Percentiles rank a stretch among this genome's conserved stretches.
Evolutionary conservation across 2,113 vertebrate genomes (phyloP).

Genomic region (Osmerus eperlanus): DNA sequence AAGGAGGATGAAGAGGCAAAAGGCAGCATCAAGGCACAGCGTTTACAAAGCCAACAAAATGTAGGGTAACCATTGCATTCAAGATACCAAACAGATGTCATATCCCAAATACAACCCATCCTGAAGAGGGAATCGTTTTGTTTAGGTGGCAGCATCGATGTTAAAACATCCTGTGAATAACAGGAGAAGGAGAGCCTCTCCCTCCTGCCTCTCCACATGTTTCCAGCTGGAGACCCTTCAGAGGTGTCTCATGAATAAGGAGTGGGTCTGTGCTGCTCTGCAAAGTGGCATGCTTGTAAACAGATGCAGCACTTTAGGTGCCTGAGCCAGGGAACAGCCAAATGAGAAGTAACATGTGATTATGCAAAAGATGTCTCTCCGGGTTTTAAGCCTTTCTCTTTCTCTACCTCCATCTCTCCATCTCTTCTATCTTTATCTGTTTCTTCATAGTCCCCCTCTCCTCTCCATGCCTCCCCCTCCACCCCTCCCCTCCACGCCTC

Average conservation of each 20-base stretch:
- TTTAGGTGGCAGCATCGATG: neutral
- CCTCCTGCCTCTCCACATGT: neutral
- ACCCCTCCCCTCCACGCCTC: neutral
- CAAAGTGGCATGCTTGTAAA: conserved; percentile 16
- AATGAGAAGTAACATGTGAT: conserved; percentile 11
- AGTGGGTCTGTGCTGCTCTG: conserved; percentile 11
- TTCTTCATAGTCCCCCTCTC: neutral
- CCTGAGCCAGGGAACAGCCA: conserved; percentile 6
- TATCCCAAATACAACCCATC: neutral
- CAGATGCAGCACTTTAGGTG: conserved; percentile 9
- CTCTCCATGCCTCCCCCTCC: neutral
- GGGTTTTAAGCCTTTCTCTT: conserved; percentile 8
- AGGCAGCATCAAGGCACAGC: neutral
- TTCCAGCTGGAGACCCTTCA: conserved; percentile 4
- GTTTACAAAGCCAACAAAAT: neutral
- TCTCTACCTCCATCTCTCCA: neutral
- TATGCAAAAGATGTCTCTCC: conserved; percentile 7
- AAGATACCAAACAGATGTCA: conserved; percentile 6
- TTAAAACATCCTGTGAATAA: conserved; percentile 4
- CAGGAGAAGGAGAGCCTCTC: neutral
- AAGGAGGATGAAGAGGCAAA: neutral
- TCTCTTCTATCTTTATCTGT: conserved; percentile 18
- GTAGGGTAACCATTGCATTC: neutral
- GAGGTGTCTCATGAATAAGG: conserved; percentile 9
- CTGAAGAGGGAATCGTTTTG: conserved; percentile 9